A percentile compares a stretch with the other conserved stretches of the same genome.
phyloP scores from a whole-genome alignment of 2,797 vertebrate genomes.

The Gallinago stenura region DNA sequence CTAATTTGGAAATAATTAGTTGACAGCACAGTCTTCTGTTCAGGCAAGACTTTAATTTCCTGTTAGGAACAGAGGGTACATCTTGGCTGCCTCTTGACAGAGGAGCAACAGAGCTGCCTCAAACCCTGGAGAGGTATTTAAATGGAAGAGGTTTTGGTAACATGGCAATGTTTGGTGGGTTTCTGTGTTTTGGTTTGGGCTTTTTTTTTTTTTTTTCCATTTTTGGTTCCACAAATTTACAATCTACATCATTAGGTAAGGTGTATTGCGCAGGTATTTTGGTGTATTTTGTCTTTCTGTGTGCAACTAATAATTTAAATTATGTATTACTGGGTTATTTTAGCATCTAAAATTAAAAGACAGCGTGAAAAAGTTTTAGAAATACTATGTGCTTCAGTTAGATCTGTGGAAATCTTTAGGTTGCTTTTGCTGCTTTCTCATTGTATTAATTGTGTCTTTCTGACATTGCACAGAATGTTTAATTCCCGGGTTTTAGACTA shows the following conservation, averaged over 20 bases:
- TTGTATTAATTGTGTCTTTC: neutral
- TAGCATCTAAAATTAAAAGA: neutral
- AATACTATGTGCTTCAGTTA: neutral
- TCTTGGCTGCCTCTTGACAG: neutral
- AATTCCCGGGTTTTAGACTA: neutral
- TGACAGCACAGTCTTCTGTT: neutral
- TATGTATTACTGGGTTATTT: neutral
- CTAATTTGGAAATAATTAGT: neutral
- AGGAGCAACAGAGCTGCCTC: neutral
- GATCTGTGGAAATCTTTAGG: neutral
- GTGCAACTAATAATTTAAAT: neutral
- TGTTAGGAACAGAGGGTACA: neutral
- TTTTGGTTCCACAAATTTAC: neutral
- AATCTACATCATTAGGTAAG: fast-evolving
- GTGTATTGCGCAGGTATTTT: neutral
- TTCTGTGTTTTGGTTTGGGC: neutral
- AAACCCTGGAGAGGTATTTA: neutral
- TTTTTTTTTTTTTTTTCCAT: no score
- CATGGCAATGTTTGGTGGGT: fast-evolving
- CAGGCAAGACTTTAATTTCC: neutral
- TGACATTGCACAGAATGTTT: neutral
- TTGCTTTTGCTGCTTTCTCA: neutral
- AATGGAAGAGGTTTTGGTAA: neutral
- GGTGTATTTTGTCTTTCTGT: neutral
- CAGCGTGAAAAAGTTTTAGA: neutral